Base-by-base conservation (phyloP, 2,888 invertebrate species). In the Nomada hirtipes region DNA sequence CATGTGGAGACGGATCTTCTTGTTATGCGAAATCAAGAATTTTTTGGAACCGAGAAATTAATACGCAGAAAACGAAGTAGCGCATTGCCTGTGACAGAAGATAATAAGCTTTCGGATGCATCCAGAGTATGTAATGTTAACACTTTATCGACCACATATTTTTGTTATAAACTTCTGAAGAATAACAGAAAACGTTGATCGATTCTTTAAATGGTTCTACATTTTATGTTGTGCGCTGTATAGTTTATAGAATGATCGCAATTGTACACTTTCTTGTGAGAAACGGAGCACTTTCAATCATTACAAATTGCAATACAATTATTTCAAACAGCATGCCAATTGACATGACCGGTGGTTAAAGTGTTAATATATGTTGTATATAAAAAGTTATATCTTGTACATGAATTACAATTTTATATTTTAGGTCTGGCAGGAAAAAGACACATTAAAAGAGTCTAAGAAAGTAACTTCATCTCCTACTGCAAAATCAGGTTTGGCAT, bases 381-480 rank as follows among this genome's bases (percentile, higher is more conserved):
- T 11, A 53, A 52, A n/a, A 9, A 47, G 23, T n/a, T 18, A 2
- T 20, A 26, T 10, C 4, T 44, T 20, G 13, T 47, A 44, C 36
- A 36, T 61, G 29, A 26, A 53, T 26, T 59, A 44, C 4, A 29
- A 26, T 61, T 23, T 36, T 65, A 9, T 47, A 63, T 91, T 88
- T 47, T 84, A 93, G 93, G 88, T 89, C 23, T 89, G 91, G 71
- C 92, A 93, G 52, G 92, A 91, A 64, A 93, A 93, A 82, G 92
- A 95, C 79, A n/a, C 94, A 94, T 67, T 94, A 89, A 94, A 95
- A 94, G 91, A 95, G 91, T 88, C 95, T 84, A 86, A 95, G 94
- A 44, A 95, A 94, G 84, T 94, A 91, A 90, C 95, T 44, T 94
- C 94, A 0, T 94, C 95, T 68, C 94, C 94, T 1, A 61, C 67